Conservation (phyloP, 2,797 vertebrate species). For the Poeciliopsis gracilis region DNA sequence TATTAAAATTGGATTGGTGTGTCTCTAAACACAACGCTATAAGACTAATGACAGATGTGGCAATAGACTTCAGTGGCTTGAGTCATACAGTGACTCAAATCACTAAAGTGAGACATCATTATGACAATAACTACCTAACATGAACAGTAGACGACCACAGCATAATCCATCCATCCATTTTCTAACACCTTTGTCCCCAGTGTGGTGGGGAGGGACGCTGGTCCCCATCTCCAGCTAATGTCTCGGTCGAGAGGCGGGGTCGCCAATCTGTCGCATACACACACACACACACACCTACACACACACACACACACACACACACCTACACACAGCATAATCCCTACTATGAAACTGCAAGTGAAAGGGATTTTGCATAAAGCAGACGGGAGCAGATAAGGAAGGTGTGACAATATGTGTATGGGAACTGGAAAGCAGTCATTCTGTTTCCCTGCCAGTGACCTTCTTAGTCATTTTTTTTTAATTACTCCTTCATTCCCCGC, state of each 20-base stretch:
- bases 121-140: not conserved
- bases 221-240: too few relatives aligned
- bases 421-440: conserved; percentile 1
- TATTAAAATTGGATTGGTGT: too few relatives aligned
- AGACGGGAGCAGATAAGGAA: conserved; percentile 18
- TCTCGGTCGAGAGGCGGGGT: too few relatives aligned
- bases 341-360: not conserved
- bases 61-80: not conserved
- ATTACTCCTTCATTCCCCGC: conserved; percentile 22
- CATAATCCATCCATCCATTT: too few relatives aligned
- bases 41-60: not conserved
- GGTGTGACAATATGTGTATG: conserved; percentile 12
- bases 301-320: too few relatives aligned
- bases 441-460: conserved; percentile 30
- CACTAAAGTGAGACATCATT: not conserved
- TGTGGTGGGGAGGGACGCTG: too few relatives aligned
- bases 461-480: conserved; percentile 25
- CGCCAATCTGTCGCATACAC: too few relatives aligned
- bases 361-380: not conserved
- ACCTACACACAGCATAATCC: not conserved
- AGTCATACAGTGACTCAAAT: not conserved
- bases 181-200: too few relatives aligned
- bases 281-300: too few relatives aligned
- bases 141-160: not conserved
- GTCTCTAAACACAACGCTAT: not conserved